Percentiles rank a stretch among this genome's conserved stretches.
phyloP scores from a whole-genome alignment of 2,113 vertebrate genomes.

The Lophotis ruficrista region DNA sequence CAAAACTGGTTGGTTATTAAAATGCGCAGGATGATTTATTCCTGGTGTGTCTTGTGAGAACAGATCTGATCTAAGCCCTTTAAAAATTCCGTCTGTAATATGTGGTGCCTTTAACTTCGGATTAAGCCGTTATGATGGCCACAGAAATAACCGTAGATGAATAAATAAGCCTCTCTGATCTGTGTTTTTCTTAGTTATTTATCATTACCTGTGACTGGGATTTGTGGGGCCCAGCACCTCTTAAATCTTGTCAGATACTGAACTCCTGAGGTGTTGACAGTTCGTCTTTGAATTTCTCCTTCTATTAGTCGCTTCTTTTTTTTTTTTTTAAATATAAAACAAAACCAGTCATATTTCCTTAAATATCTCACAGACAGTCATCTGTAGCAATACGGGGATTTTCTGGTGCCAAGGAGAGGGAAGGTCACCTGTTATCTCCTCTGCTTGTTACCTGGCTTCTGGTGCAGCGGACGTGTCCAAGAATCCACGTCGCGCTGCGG shows the following conservation, averaged over 20 bases:
- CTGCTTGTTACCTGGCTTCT: neutral
- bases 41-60: rapidly evolving
- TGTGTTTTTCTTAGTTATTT: neutral
- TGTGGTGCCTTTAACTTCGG: neutral
- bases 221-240: neutral
- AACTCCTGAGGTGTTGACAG: neutral
- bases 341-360: neutral
- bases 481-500: rapidly evolving
- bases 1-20: neutral
- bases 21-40: neutral
- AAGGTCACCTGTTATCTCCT: neutral
- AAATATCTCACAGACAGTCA: neutral
- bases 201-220: rapidly evolving
- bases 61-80: rapidly evolving
- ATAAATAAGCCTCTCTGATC: neutral
- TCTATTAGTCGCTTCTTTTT: neutral
- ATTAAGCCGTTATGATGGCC: neutral
- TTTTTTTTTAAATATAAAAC: neutral
- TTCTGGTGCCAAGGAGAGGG: neutral
- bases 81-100: rapidly evolving
- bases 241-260: neutral
- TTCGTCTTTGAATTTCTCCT: neutral
- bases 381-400: neutral
- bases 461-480: neutral
- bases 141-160: neutral